phyloP scores from a whole-genome alignment of 2,888 invertebrate species.

The Ceratothoa steindachneri region DNA sequence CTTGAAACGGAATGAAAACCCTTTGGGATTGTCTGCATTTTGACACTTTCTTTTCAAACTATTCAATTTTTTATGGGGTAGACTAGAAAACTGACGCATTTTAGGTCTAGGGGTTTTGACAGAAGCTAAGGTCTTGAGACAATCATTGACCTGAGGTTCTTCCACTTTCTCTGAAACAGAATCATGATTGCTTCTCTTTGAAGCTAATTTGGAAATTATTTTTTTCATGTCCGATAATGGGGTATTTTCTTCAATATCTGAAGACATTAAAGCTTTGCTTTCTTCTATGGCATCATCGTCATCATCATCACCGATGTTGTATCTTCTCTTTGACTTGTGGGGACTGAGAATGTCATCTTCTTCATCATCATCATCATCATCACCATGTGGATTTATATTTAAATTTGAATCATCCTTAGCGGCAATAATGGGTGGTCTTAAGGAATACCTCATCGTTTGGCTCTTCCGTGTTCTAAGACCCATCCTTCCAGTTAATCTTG shows the following conservation, averaged over 20 bases:
- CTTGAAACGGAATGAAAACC: background rate
- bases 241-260: too few species aligned
- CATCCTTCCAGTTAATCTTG: constrained; percentile 23
- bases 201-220: background rate
- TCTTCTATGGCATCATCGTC: constrained; percentile 1
- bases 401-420: background rate
- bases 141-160: too few species aligned
- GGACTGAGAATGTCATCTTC: background rate
- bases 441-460: constrained; percentile 20
- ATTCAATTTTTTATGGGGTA: background rate
- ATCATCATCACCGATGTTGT: constrained; percentile 4
- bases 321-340: background rate
- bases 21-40: background rate
- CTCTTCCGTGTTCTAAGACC: constrained; percentile 26
- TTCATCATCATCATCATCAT: background rate
- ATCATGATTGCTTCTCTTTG: background rate
- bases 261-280: too few species aligned
- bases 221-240: background rate
- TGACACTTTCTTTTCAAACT: background rate
- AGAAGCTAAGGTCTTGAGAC: background rate
- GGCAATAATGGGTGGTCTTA: constrained; percentile 18
- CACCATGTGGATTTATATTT: background rate
- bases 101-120: background rate
- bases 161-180: background rate
- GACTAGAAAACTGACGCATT: background rate